Conservation (phyloP, 1,140 invertebrate genomes). For the Monomorium pharaonis region DNA sequence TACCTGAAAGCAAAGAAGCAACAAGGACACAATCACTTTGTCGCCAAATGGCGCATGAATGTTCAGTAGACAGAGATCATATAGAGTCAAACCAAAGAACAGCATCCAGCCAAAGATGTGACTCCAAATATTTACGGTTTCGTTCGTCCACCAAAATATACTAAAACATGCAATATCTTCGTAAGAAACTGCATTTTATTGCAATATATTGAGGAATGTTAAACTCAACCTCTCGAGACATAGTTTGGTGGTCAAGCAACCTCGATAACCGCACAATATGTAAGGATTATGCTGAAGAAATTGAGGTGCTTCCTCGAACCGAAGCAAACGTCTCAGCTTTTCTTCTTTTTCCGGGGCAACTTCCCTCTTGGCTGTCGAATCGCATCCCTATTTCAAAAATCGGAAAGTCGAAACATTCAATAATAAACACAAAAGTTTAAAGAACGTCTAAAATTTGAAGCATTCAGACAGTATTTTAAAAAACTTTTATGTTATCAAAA, state of each 20-base stretch:
- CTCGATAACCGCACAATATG: conserved; percentile 90
- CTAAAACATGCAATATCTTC: conserved; percentile 84
- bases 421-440: not conserved
- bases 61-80: conserved; percentile 92
- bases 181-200: not conserved
- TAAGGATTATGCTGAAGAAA: conserved; percentile 93
- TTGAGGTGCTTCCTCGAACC: conserved; percentile 89
- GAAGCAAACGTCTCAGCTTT: conserved; percentile 83
- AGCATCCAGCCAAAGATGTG: conserved; percentile 97
- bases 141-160: conserved; percentile 98
- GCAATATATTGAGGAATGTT: not conserved
- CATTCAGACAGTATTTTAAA: not conserved
- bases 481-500: not conserved
- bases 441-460: not conserved
- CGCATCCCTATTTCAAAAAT: conserved; percentile 9
- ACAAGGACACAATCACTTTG: conserved; percentile 92
- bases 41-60: conserved; percentile 92
- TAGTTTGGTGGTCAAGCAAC: conserved; percentile 91
- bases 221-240: conserved; percentile 93
- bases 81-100: conserved; percentile 93
- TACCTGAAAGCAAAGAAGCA: conserved; percentile 95
- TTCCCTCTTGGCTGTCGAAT: conserved; percentile 77
- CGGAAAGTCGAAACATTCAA: not conserved
- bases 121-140: conserved; percentile 99
- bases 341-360: conserved; percentile 80